Evolutionary conservation across 1,140 invertebrate species (phyloP), one percentile per base, ranked within the genome.

Genomic region (Dendroctonus ponderosae): DNA sequence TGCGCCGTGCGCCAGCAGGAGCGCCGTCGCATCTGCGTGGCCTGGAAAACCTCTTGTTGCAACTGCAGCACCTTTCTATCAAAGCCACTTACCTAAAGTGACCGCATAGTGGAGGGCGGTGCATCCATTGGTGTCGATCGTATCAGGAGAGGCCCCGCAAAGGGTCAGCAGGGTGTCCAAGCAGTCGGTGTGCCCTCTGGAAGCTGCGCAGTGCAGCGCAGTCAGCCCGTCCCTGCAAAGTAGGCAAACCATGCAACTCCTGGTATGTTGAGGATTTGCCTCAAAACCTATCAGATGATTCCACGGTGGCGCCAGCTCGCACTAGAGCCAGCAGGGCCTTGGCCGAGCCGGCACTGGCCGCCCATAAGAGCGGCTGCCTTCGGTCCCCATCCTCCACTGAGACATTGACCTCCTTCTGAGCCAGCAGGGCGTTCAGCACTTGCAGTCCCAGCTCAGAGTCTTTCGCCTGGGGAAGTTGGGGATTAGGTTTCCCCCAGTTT

Each of bases 81-180:
- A 56, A 9, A 9, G 14, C 14, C n/a, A 9, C n/a, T 41, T 66
- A 75, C 76, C 78, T 53, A 98, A 81, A 0, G 96, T 97, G 0
- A 96, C 93, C 3, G 96, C 92, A 78, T 99, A 99, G 79, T 98
- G 98, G 3, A 99, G 79, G 0, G 97, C 91, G 0, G 96, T 96
- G 76, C 96, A 98, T 0, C 94, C 94, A 74, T 96, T 95, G 9
- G 87, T 88, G 77, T 99, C 96, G 26, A 86, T 86, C 5, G 89
- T 84, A 77, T 97, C 93, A 0, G 94, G 89, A 9, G 91, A 87
- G 3, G 92, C 90, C 0, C 91, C 91, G 74, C 93, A 96, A 0
- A 96, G 80, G n/a, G 89, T 91, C 0, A 98, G 85, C 39, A 99
- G 80, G 4, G 90, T 91, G 70, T 98, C 94, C 39, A 98, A 83